Conservation (phyloP, 2,888 invertebrate genomes). For the Orgyia antiqua region DNA sequence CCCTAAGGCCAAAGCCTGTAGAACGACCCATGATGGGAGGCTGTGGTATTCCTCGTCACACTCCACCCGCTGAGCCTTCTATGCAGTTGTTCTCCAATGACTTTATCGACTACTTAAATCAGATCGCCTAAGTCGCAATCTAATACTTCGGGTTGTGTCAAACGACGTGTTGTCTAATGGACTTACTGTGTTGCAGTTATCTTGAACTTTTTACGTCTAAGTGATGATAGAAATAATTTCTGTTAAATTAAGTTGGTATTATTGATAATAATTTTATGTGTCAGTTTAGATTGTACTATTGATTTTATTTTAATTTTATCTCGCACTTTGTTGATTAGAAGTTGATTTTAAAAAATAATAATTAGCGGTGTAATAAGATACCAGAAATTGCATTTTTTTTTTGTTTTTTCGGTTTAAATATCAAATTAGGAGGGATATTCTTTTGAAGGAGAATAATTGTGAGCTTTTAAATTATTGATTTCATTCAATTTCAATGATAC, state of each 20-base stretch:
- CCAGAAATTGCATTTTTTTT: slow-evolving; percentile 75
- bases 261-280: slow-evolving; percentile 74
- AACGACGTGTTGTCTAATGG: slow-evolving; percentile 36
- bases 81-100: slow-evolving; percentile 81
- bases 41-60: slow-evolving; percentile 45
- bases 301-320: slow-evolving; percentile 77
- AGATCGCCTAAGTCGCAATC: slow-evolving; percentile 66
- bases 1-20: slow-evolving; percentile 59
- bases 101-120: slow-evolving; percentile 80
- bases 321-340: slow-evolving; percentile 72
- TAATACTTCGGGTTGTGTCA: slow-evolving; percentile 1
- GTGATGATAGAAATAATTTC: slow-evolving; percentile 63
- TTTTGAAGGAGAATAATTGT: slow-evolving; percentile 50
- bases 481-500: slow-evolving; percentile 70
- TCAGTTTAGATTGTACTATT: slow-evolving; percentile 72
- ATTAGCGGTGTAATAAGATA: slow-evolving; percentile 54
- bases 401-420: slow-evolving; percentile 33
- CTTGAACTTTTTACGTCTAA: slow-evolving; percentile 37
- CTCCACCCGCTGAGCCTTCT: slow-evolving; percentile 45
- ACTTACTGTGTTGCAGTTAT: slow-evolving; percentile 37
- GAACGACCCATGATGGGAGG: slow-evolving; percentile 37
- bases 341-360: slow-evolving; percentile 67
- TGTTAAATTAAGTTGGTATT: slow-evolving; percentile 77
- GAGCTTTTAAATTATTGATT: slow-evolving; percentile 63
- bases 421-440: slow-evolving; percentile 45